phyloP scores from a whole-genome alignment of 2,888 invertebrate species.

The Deilephila porcellus region DNA sequence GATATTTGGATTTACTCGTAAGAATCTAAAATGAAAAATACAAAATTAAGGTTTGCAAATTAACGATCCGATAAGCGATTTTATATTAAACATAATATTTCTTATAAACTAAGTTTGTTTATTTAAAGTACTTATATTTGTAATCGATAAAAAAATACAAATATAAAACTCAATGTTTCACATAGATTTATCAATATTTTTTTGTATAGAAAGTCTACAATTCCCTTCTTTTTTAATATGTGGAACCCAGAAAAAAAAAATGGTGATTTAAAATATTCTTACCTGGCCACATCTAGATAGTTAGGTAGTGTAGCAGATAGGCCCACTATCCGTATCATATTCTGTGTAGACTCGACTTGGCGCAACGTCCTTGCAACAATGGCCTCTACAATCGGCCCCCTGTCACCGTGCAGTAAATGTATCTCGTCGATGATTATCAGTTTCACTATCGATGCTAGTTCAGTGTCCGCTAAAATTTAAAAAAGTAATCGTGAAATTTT shows the following conservation, averaged over 20 bases:
- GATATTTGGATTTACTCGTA: slow-evolving; percentile 95
- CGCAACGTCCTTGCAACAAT: slow-evolving; percentile 97
- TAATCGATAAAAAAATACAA: too few relatives aligned
- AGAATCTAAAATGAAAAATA: slow-evolving; percentile 83
- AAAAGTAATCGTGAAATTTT: background rate
- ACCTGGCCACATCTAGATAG: slow-evolving; percentile 96
- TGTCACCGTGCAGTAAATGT: slow-evolving; percentile 97
- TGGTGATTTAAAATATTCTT: slow-evolving; percentile 29
- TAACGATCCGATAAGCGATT: too few relatives aligned
- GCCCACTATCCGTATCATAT: slow-evolving; percentile 98
- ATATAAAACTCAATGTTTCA: too few relatives aligned
- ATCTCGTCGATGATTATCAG: slow-evolving; percentile 98
- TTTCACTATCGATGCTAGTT: slow-evolving; percentile 94
- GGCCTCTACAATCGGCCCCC: slow-evolving; percentile 99
- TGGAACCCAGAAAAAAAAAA: too few relatives aligned
- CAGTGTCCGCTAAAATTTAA: slow-evolving; percentile 89
- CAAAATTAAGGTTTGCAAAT: background rate
- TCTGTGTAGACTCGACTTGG: slow-evolving; percentile 95
- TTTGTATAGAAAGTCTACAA: too few relatives aligned
- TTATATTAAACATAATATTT: too few relatives aligned
- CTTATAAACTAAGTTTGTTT: too few relatives aligned
- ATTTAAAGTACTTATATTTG: too few relatives aligned
- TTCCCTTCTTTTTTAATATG: too few relatives aligned
- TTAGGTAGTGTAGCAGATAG: slow-evolving; percentile 99
- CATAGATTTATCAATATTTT: too few relatives aligned